Evolutionary conservation across 2,888 invertebrate genomes (phyloP), one percentile per base, ranked within the genome.

Genomic region (Aleiodes alternator): DNA sequence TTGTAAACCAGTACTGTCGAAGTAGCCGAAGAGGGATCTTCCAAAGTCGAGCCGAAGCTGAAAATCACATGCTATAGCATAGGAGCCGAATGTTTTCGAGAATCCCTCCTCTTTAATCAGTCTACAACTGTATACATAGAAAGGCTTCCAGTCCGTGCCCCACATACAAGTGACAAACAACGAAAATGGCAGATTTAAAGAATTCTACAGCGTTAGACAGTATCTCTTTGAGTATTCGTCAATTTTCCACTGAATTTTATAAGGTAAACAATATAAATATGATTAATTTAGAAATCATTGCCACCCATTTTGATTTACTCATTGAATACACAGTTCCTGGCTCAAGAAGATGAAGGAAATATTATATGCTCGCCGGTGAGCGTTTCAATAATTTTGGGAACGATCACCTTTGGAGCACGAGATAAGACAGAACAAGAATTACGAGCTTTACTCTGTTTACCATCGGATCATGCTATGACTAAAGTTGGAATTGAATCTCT

Each of bases 341-440:
- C 72, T 12, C 43, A 78, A 5, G 76, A 59, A 2, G 29, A 75
- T 3, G 4, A 59, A 38, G 81, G 80, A 6, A 88, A 88, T 78
- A 75, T 88, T 2, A 82, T 88, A 69, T 79, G 73, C 6, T 90
- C 90, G n/a, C 89, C 90, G 0, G 72, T 90, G 16, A 90, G 90
- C 53, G 86, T 85, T 3, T 83, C 85, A 50, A 72, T 86, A 55
- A 87, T 86, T 14, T 80, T 89, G 34, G 83, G 87, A 11, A 85
- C 90, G 87, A 83, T 83, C 4, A 77, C 83, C 12, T 82, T 77
- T 29, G 89, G 89, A 3, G 83, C 88, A 3, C 74, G 75, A 1
- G 86, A 82, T 31, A 76, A 82, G 3, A 88, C 89, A 4, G 80
- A 83, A 14, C 8, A 73, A 3, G 78, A 88, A 75, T 82, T 88